These are phyloP conservation scores for Pedetes capensis DNA, from an alignment of 2,113 vertebrate genomes.

Conservation along the genomic window DNA sequence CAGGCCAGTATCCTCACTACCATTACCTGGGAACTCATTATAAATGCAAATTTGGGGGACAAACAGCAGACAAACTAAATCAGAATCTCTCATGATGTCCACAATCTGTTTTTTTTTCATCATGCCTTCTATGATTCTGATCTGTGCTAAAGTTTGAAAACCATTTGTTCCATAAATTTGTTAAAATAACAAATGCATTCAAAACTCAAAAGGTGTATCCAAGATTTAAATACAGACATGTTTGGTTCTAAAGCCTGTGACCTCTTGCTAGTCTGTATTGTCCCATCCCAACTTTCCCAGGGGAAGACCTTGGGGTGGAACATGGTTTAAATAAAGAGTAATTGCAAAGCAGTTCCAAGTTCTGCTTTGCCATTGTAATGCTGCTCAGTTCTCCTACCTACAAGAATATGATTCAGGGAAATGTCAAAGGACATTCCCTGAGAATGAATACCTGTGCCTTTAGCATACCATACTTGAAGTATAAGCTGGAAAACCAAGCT, in stretches of 20 bases:
- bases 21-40: neutral
- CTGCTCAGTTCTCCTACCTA: neutral
- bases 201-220: neutral
- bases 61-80: neutral
- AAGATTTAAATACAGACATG: neutral
- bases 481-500: constrained; percentile 6
- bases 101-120: neutral
- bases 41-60: neutral
- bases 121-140: neutral
- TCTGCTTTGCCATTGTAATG: neutral
- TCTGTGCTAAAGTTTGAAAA: neutral
- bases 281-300: neutral
- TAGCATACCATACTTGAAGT: neutral
- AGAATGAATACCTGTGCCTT: neutral
- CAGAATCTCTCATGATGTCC: neutral
- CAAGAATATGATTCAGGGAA: neutral
- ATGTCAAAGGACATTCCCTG: neutral
- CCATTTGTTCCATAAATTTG: neutral
- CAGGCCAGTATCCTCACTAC: neutral
- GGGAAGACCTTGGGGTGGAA: neutral
- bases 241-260: neutral
- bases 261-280: neutral
- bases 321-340: neutral
- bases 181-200: neutral
- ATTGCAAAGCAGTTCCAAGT: neutral